Percentiles rank a stretch among this genome's conserved stretches.
phyloP scores from a whole-genome alignment of 2,113 vertebrate species.

The Psittacara wagleri region DNA sequence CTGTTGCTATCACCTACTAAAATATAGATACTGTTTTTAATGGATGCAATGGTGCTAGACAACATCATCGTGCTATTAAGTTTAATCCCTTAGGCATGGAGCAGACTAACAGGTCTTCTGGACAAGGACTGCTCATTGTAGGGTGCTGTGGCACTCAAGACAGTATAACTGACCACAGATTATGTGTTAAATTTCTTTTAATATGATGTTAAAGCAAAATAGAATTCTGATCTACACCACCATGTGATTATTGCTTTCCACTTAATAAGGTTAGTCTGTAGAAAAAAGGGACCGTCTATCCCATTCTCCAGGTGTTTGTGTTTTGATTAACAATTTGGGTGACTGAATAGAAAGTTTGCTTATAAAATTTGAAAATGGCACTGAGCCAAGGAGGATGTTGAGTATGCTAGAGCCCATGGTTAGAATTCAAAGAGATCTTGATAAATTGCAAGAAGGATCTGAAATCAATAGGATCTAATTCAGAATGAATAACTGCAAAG shows the following conservation, averaged over 20 bases:
- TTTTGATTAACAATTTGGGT: neutral
- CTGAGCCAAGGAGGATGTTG: neutral
- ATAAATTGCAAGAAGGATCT: neutral
- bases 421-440: neutral
- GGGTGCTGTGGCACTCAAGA: neutral
- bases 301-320: neutral
- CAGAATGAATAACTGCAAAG: neutral
- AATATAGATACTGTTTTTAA: slow-evolving; percentile 66
- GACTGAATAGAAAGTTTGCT: neutral
- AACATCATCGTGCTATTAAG: neutral
- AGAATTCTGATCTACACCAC: neutral
- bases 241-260: neutral
- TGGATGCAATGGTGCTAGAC: slow-evolving; percentile 33
- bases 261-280: neutral
- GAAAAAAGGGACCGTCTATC: neutral
- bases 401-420: neutral
- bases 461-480: neutral
- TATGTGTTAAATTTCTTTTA: neutral
- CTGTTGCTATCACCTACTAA: slow-evolving; percentile 68
- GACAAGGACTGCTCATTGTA: neutral
- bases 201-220: neutral
- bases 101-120: neutral
- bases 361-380: neutral
- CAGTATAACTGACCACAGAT: neutral
- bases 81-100: slow-evolving; percentile 50